phyloP scores from a whole-genome alignment of 2,888 invertebrate species.

The Tipula vernalis region DNA sequence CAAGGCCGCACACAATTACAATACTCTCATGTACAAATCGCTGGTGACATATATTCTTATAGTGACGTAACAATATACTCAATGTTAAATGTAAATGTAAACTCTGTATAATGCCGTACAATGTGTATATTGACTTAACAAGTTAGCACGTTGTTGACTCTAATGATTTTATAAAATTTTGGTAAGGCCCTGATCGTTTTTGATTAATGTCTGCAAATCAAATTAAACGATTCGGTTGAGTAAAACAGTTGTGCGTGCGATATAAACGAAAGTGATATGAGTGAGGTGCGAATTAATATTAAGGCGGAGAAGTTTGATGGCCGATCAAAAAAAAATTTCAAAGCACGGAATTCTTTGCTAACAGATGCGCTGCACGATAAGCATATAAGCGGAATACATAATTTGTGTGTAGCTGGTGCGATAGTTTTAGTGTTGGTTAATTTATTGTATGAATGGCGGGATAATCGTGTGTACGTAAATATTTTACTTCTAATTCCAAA shows the following conservation, averaged over 20 bases:
- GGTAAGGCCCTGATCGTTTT: no score
- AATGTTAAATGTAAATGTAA: no score
- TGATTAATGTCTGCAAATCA: no score
- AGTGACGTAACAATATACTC: no score
- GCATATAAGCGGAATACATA: slow-evolving; percentile 64
- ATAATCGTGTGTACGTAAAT: slow-evolving; percentile 49
- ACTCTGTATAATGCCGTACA: no score
- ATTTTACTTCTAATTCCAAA: not conserved
- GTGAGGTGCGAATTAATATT: not conserved
- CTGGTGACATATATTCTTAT: no score
- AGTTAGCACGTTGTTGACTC: no score
- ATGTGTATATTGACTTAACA: no score
- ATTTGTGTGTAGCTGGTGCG: slow-evolving; percentile 64
- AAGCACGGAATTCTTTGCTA: slow-evolving; percentile 52
- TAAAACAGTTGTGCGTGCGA: no score
- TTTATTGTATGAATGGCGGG: slow-evolving; percentile 52
- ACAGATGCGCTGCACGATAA: slow-evolving; percentile 58
- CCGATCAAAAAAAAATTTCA: slow-evolving; percentile 43
- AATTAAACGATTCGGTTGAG: not conserved
- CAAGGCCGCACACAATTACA: no score
- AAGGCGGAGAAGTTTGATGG: not conserved
- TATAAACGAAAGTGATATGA: not conserved
- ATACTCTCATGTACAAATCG: no score
- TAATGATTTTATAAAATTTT: no score
- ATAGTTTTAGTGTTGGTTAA: slow-evolving; percentile 56